Conservation (phyloP, 2,113 vertebrate genomes). For the Glaucomys volans region DNA sequence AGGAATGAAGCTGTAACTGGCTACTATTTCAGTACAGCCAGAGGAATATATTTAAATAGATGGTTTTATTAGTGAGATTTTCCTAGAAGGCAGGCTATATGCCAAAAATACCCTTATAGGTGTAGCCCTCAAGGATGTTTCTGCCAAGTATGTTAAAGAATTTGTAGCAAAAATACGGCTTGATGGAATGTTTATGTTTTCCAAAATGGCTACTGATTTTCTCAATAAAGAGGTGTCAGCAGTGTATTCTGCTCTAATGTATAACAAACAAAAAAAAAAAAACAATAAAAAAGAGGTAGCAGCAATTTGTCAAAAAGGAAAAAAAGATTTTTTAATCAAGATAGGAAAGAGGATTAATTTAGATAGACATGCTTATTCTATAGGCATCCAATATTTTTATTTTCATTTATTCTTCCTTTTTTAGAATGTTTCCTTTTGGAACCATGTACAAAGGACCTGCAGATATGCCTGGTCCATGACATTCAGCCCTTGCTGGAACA, state of each 20-base stretch:
- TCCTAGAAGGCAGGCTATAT: constrained; percentile 48
- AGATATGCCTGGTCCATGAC: background rate
- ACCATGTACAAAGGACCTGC: background rate
- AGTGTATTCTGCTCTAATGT: no score
- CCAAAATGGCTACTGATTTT: constrained; percentile 26
- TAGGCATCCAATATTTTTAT: background rate
- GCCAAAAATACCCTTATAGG: constrained; percentile 62
- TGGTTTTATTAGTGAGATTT: constrained; percentile 58
- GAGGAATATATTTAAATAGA: constrained; percentile 54
- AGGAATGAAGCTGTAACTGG: background rate
- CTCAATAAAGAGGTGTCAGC: background rate
- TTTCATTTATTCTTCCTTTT: background rate
- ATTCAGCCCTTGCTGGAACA: background rate
- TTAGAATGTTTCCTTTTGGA: background rate
- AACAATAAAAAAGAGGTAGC: no score
- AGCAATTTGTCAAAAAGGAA: background rate
- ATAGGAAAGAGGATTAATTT: background rate
- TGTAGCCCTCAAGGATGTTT: background rate
- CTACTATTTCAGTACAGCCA: constrained; percentile 24
- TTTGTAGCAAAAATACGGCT: constrained; percentile 6
- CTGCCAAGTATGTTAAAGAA: constrained; percentile 16
- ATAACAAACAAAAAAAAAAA: no score
- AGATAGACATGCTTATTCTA: background rate
- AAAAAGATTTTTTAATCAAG: background rate
- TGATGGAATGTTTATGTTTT: background rate